Conservation (phyloP, 2,888 invertebrate genomes). For the Phyto melanocephala region DNA sequence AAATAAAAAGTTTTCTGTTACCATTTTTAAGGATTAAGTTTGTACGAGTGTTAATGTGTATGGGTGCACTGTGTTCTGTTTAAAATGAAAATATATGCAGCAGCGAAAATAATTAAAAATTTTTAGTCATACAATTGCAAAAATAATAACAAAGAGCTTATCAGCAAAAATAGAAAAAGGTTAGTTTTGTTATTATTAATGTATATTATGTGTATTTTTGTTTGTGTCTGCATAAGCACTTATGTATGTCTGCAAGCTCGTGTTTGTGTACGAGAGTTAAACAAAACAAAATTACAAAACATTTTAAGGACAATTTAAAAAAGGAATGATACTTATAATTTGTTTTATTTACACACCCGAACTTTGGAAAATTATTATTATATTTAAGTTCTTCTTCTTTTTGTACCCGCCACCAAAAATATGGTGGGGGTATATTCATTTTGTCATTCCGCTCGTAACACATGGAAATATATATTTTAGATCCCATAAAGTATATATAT, state of each 20-base stretch:
- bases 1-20: neutral
- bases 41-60: neutral
- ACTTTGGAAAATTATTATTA: no score
- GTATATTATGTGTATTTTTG: neutral
- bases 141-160: slow-evolving; percentile 35
- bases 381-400: no score
- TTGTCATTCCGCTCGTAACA: no score
- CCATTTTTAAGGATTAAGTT: neutral
- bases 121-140: neutral
- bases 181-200: slow-evolving; percentile 31
- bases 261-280: neutral
- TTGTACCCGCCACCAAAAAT: no score
- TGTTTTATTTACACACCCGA: no score
- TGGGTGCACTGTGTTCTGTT: neutral
- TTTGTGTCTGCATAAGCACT: neutral
- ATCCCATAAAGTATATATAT: no score
- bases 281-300: neutral
- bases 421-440: no score
- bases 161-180: slow-evolving; percentile 18
- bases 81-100: neutral
- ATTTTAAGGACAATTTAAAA: slow-evolving; percentile 16
- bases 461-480: no score
- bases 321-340: neutral
- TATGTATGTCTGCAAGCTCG: neutral
- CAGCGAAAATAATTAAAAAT: neutral